Conservation (phyloP, 1,140 invertebrate genomes). For the Leguminivora glycinivorella region DNA sequence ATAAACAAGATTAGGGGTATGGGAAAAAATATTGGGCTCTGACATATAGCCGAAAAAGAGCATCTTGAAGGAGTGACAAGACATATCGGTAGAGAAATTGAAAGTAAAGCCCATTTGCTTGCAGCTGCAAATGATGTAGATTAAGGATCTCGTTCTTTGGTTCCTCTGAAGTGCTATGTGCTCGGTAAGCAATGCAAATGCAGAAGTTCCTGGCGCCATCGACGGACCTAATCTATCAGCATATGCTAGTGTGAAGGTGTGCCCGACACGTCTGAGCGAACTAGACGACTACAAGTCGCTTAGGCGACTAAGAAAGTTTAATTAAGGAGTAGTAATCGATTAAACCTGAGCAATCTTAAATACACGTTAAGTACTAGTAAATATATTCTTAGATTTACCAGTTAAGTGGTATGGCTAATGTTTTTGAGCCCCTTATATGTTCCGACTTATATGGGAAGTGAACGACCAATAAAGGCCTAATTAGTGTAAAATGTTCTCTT, state of each 20-base stretch:
- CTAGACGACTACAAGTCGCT: background rate
- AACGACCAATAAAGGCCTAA: background rate
- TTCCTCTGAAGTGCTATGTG: background rate
- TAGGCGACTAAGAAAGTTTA: slow-evolving; percentile 12
- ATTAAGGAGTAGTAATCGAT: background rate
- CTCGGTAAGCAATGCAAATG: background rate
- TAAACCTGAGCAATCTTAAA: background rate
- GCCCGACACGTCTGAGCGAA: background rate
- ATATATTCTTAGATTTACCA: background rate
- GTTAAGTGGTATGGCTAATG: background rate
- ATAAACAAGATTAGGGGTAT: too few relatives aligned
- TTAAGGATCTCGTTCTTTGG: background rate
- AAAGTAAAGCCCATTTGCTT: too few relatives aligned
- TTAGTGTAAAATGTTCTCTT: background rate
- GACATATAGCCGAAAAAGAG: too few relatives aligned
- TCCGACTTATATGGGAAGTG: background rate
- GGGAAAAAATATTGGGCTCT: background rate
- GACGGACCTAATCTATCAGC: slow-evolving; percentile 21
- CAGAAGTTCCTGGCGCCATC: background rate
- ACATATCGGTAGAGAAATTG: too few relatives aligned
- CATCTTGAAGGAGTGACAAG: too few relatives aligned
- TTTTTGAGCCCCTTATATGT: background rate
- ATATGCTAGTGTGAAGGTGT: slow-evolving; percentile 6
- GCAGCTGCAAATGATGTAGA: too few relatives aligned
- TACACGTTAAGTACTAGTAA: background rate